phyloP scores from a whole-genome alignment of 2,888 invertebrate species.

The Aproaerema taeniolella region DNA sequence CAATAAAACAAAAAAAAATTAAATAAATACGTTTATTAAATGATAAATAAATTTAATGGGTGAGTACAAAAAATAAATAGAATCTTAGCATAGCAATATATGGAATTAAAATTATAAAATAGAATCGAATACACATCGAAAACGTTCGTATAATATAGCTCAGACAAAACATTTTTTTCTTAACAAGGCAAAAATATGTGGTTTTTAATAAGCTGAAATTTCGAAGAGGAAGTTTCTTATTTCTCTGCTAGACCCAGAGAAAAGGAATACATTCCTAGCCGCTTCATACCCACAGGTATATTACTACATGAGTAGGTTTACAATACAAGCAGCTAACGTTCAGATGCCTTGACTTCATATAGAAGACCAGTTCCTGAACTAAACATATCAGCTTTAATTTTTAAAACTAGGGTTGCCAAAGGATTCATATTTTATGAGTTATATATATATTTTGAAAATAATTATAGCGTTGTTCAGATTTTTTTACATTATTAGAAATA shows the following conservation, averaged over 20 bases:
- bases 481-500: too few relatives aligned
- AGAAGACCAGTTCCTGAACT: conserved; percentile 26
- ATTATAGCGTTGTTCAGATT: too few relatives aligned
- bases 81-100: conserved; percentile 38
- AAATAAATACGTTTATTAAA: conserved; percentile 19
- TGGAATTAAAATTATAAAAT: conserved; percentile 8
- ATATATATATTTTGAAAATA: too few relatives aligned
- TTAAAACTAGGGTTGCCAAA: too few relatives aligned
- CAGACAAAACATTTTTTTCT: conserved; percentile 21
- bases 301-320: conserved; percentile 24
- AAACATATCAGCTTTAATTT: too few relatives aligned
- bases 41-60: conserved; percentile 31
- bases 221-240: conserved; percentile 55
- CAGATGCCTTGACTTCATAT: conserved; percentile 20
- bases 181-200: conserved; percentile 28
- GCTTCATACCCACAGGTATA: conserved; percentile 36
- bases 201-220: conserved; percentile 21
- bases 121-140: conserved; percentile 3
- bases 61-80: conserved; percentile 64
- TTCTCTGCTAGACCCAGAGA: conserved; percentile 70
- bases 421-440: too few relatives aligned
- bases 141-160: conserved; percentile 29
- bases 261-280: conserved; percentile 57
- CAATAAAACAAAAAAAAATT: conserved; percentile 1
- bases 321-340: conserved; percentile 7